These are phyloP conservation scores for Anthophora plumipes DNA, from an alignment of 2,888 invertebrate genomes.

Conservation along the genomic window DNA sequence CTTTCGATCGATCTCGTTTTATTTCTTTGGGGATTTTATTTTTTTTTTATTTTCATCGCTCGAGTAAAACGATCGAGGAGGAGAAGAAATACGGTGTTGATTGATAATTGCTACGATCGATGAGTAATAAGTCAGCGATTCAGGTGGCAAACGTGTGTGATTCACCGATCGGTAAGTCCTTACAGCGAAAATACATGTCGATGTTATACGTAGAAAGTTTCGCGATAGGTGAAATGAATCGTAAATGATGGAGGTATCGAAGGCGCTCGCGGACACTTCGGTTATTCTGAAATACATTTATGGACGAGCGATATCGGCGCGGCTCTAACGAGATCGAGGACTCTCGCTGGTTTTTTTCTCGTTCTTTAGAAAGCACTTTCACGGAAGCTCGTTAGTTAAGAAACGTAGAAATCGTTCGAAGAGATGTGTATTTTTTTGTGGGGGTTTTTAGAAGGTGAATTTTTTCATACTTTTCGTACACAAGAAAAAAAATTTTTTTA, in stretches of 20 bases:
- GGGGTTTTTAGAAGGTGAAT: conserved; percentile 7
- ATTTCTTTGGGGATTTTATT: background rate
- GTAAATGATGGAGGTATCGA: conserved; percentile 19
- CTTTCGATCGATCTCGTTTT: conserved; percentile 12
- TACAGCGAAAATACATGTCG: background rate
- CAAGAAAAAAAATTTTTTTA: no score
- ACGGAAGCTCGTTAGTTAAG: background rate
- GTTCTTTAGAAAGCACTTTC: conserved; percentile 1
- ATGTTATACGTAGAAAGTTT: conserved; percentile 15
- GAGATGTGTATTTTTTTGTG: background rate
- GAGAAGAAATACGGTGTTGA: conserved; percentile 7
- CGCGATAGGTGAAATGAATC: conserved; percentile 21
- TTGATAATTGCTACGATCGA: conserved; percentile 38
- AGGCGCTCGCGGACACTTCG: background rate
- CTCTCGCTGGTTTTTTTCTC: background rate
- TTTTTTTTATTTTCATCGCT: background rate
- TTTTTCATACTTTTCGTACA: no score
- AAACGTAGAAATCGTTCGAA: background rate
- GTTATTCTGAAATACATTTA: conserved; percentile 15
- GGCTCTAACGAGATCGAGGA: conserved; percentile 9
- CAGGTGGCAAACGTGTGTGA: conserved; percentile 12
- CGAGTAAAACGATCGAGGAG: background rate
- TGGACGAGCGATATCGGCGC: conserved; percentile 1
- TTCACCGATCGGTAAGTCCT: conserved; percentile 1
- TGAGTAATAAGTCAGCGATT: conserved; percentile 32